Base-by-base conservation (phyloP, 2,113 vertebrate genomes). In the Lipotes vexillifer region DNA sequence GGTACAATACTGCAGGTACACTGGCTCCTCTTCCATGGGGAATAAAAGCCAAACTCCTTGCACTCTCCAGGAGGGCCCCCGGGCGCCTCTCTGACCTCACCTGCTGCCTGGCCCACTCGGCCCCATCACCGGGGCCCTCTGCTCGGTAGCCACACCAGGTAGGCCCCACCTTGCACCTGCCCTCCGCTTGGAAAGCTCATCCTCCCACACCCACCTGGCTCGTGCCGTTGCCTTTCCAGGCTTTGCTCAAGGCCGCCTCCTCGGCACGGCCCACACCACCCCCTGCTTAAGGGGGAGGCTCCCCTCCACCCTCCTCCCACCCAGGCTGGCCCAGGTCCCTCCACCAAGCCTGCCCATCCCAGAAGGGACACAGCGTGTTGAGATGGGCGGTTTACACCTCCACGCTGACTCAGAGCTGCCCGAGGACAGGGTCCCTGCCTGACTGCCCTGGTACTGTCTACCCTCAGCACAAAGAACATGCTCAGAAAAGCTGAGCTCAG, bases 261-360 rank as follows among this genome's bases (percentile, higher is more conserved):
- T 80, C 11, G 17, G 63, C 0, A 31, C 61, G 57, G 13, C 20
- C 46, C 5, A 12, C 1, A 2, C 21, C 5, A 81, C 21, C 61
- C 41, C 3, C 82, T 15, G 9, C 25, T 78, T 78, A 36, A 15
- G 33, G 49, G 6, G 13, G 55, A 23, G 10, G 13, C 0, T 1
- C 21, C 80, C 33, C 27, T 52, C 0, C 0, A n/a, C 5, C 23
- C 1, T 9, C 7, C 9, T 33, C 20, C 38, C 2, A 0, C 14
- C 15, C 33, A 21, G 33, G 27, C 3, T 18, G 49, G 12, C 1
- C 38, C 75, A 77, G 44, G 78, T 4, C 29, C 90, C 77, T 52
- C 66, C 27, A 27, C 63, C 9, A 36, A 85, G 65, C n/a, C 77
- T 20, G 8, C 25, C 6, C 46, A 20, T 23, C 68, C 14, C 78